A percentile compares a stretch with the other conserved stretches of the same genome.
Evolutionary conservation across 2,888 invertebrate genomes (phyloP).

Genomic region (Acanthosepion pharaonis): DNA sequence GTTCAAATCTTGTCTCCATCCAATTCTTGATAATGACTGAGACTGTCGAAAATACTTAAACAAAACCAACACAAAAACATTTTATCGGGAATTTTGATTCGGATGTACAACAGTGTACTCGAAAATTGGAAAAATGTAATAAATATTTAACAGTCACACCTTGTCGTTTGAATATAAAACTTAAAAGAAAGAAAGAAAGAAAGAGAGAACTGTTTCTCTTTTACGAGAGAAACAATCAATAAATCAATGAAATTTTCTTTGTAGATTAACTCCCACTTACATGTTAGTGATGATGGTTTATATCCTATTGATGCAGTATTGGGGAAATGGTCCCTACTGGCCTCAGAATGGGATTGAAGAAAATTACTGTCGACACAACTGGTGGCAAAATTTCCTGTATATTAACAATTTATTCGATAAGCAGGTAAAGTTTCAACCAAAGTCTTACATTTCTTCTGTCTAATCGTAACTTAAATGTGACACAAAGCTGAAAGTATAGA

Average conservation of each 20-base stretch:
- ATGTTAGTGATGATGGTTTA: conserved; percentile 64
- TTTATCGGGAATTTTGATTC: too few species aligned
- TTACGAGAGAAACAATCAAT: background rate
- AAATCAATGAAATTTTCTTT: background rate
- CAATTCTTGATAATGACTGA: too few species aligned
- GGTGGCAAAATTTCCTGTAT: conserved; percentile 66
- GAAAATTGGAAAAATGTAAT: too few species aligned
- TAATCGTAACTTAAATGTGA: too few species aligned
- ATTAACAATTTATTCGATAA: conserved; percentile 63
- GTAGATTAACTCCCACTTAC: conserved; percentile 63
- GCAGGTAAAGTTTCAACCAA: background rate
- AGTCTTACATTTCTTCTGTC: too few species aligned
- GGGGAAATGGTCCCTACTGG: conserved; percentile 61
- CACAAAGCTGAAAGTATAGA: too few species aligned
- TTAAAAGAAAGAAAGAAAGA: background rate
- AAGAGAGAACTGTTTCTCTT: background rate
- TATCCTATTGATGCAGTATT: conserved; percentile 59
- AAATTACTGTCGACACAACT: conserved; percentile 58
- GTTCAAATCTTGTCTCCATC: too few species aligned
- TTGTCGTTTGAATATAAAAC: background rate
- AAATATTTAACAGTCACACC: too few species aligned
- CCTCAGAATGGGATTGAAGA: conserved; percentile 56
- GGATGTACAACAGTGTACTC: too few species aligned
- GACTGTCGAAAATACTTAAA: too few species aligned
- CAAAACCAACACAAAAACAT: too few species aligned